phyloP scores from a whole-genome alignment of 2,113 vertebrate species.

The Eupsittula cactorum region DNA sequence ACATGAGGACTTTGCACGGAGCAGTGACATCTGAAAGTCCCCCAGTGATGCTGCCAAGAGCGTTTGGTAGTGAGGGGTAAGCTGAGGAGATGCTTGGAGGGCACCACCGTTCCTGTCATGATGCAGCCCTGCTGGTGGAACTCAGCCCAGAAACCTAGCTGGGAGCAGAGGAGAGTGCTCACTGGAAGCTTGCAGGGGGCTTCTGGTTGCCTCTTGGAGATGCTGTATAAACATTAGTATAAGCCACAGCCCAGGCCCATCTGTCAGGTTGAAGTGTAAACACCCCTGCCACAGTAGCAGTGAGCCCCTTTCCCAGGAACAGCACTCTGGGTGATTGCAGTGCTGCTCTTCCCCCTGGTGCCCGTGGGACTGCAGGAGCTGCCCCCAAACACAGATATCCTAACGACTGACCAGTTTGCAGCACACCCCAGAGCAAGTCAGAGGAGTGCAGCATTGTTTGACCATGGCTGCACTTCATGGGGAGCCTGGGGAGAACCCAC shows the following conservation, averaged over 20 bases:
- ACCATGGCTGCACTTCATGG: rapidly evolving
- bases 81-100: neutral
- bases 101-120: rapidly evolving
- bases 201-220: neutral
- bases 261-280: neutral
- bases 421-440: too few species aligned
- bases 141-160: neutral
- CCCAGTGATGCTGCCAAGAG: neutral
- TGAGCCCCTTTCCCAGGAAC: neutral
- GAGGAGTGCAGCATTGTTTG: neutral
- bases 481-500: neutral
- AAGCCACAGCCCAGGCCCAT: neutral
- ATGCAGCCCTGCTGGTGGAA: rapidly evolving
- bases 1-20: neutral
- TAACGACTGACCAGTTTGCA: neutral
- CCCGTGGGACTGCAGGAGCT: neutral
- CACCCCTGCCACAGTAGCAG: neutral
- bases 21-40: neutral
- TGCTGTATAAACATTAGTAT: neutral
- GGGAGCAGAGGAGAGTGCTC: neutral
- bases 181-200: neutral
- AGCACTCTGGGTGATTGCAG: neutral
- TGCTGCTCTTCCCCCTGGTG: rapidly evolving
- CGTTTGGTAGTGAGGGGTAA: neutral
- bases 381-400: neutral